Evolutionary conservation across 1,140 invertebrate species (phyloP).

Genomic region (Hycleus cichorii): DNA sequence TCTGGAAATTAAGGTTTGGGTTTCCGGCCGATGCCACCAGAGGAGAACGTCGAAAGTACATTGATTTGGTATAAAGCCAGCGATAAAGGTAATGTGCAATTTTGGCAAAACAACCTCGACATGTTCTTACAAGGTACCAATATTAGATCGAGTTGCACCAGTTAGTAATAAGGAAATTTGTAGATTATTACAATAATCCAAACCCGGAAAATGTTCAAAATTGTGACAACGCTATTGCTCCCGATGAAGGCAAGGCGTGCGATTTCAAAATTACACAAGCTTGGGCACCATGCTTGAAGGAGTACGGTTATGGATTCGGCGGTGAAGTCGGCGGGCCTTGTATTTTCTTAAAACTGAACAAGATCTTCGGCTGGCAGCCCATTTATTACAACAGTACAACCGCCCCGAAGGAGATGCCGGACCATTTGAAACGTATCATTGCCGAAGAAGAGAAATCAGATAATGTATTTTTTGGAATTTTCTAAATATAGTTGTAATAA

Average conservation of each 20-base stretch:
- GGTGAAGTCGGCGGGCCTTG: slow-evolving; percentile 60
- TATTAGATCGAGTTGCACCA: not conserved
- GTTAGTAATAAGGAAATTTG: slow-evolving; percentile 53
- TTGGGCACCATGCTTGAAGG: slow-evolving; percentile 54
- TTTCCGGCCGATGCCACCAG: slow-evolving; percentile 80
- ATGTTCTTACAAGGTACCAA: slow-evolving; percentile 64
- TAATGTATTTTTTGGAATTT: slow-evolving; percentile 5
- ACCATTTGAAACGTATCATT: slow-evolving; percentile 67
- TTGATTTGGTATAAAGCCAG: slow-evolving; percentile 86
- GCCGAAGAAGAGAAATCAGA: slow-evolving; percentile 35
- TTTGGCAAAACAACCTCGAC: slow-evolving; percentile 68
- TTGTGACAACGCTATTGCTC: slow-evolving; percentile 55
- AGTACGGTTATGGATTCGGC: slow-evolving; percentile 63
- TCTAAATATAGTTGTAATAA: not conserved
- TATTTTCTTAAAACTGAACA: slow-evolving; percentile 78
- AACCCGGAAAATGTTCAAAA: slow-evolving; percentile 58
- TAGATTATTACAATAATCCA: slow-evolving; percentile 46
- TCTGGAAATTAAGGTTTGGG: slow-evolving; percentile 64
- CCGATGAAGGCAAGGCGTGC: slow-evolving; percentile 60
- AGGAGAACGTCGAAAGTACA: slow-evolving; percentile 79
- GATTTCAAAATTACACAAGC: slow-evolving; percentile 57
- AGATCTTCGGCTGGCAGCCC: slow-evolving; percentile 78
- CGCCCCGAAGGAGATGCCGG: slow-evolving; percentile 63
- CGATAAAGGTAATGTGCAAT: slow-evolving; percentile 61
- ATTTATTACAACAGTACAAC: slow-evolving; percentile 60